These are phyloP conservation scores for Anagyrus pseudococci DNA, from an alignment of 2,888 invertebrate genomes.

Conservation along the genomic window DNA sequence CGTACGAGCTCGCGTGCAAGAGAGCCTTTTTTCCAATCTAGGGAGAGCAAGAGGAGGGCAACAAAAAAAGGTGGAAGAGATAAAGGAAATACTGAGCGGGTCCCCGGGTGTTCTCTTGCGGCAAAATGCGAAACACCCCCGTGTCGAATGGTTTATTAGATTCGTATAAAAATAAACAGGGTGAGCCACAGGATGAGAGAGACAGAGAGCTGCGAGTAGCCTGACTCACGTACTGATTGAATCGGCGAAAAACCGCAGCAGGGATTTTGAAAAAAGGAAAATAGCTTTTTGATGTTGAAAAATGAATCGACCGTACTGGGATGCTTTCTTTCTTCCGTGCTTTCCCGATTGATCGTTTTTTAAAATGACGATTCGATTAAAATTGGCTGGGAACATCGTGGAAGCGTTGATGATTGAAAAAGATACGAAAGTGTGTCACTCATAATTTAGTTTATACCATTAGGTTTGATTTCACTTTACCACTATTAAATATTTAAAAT, in stretches of 20 bases:
- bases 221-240: not conserved
- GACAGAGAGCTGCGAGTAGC: no score
- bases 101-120: slow-evolving; percentile 17
- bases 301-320: slow-evolving; percentile 11
- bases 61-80: not conserved
- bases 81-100: not conserved
- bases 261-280: not conserved
- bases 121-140: slow-evolving; percentile 45
- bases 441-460: no score
- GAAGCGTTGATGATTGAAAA: no score
- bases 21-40: not conserved
- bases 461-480: no score
- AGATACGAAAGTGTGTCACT: no score
- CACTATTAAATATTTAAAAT: no score
- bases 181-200: slow-evolving; percentile 36
- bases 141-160: slow-evolving; percentile 49
- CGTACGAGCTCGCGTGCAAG: not conserved
- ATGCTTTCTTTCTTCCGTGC: no score
- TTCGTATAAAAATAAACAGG: slow-evolving; percentile 48
- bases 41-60: not conserved
- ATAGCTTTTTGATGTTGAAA: slow-evolving; percentile 24
- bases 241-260: slow-evolving; percentile 17
- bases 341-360: no score
- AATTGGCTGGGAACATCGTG: no score
- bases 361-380: no score